Percentiles rank a stretch among this genome's conserved stretches.
Evolutionary conservation across 2,888 invertebrate genomes (phyloP).

Genomic region (Hyles lineata): DNA sequence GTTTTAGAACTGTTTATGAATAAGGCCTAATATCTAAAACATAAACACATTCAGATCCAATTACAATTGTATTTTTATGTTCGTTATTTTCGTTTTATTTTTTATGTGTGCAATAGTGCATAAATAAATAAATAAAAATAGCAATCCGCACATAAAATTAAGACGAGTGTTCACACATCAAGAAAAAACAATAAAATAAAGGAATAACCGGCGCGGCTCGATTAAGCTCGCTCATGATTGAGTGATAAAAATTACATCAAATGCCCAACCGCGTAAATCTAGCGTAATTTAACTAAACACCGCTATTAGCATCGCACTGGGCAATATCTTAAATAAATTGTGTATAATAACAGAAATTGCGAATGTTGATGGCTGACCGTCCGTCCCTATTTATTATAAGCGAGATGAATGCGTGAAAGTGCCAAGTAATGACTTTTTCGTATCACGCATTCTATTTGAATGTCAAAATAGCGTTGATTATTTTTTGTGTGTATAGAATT

Average conservation of each 20-base stretch:
- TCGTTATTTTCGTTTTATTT: no score
- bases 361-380: slow-evolving; percentile 53
- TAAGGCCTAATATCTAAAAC: no score
- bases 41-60: no score
- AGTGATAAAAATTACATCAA: slow-evolving; percentile 26
- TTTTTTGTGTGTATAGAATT: background rate
- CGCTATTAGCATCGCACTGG: slow-evolving; percentile 48
- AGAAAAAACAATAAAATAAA: background rate
- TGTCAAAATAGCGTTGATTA: background rate
- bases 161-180: background rate
- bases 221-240: slow-evolving; percentile 21
- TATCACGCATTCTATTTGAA: background rate
- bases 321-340: slow-evolving; percentile 56
- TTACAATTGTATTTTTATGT: no score
- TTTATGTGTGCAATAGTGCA: no score
- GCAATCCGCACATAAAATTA: background rate
- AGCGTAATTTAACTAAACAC: slow-evolving; percentile 50
- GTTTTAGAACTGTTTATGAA: no score
- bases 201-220: background rate
- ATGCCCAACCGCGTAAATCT: slow-evolving; percentile 35
- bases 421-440: slow-evolving; percentile 14
- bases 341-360: slow-evolving; percentile 57
- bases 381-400: slow-evolving; percentile 45
- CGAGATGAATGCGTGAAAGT: slow-evolving; percentile 53
- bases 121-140: background rate